These are phyloP conservation scores for Cephus pygmeus DNA, from an alignment of 2,888 invertebrate species.

Conservation along the genomic window DNA sequence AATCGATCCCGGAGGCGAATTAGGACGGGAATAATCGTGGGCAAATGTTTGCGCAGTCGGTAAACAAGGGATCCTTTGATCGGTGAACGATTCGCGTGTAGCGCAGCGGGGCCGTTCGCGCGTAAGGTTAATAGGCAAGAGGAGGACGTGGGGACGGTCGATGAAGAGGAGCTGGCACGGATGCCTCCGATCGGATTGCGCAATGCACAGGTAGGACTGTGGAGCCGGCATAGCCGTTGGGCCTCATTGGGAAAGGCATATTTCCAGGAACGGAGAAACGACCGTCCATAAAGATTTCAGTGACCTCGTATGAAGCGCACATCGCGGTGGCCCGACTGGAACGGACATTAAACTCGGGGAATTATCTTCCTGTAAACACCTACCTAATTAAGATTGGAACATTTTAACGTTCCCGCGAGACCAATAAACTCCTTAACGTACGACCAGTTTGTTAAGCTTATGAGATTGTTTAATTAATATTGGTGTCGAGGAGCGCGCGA, in stretches of 20 bases:
- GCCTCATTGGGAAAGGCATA: background rate
- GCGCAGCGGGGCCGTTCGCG: too few relatives aligned
- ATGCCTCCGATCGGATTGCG: too few relatives aligned
- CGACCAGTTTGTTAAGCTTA: constrained; percentile 61
- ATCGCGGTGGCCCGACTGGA: constrained; percentile 5
- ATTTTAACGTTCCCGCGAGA: constrained; percentile 60
- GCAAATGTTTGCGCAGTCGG: too few relatives aligned
- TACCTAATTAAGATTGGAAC: constrained; percentile 66
- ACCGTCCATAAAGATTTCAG: constrained; percentile 7
- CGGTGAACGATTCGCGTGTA: too few relatives aligned
- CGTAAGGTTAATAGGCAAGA: too few relatives aligned
- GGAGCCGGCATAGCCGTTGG: too few relatives aligned
- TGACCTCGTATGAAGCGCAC: constrained; percentile 5
- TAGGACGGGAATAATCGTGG: background rate
- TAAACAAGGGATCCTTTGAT: too few relatives aligned
- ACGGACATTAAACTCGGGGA: constrained; percentile 33
- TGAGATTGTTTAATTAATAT: constrained; percentile 66
- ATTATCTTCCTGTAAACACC: constrained; percentile 63
- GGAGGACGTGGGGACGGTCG: too few relatives aligned
- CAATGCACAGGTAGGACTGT: too few relatives aligned
- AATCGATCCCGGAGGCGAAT: constrained; percentile 14
- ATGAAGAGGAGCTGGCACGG: too few relatives aligned
- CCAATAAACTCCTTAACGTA: constrained; percentile 61
- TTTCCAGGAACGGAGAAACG: constrained; percentile 7
- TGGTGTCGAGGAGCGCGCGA: constrained; percentile 53